Percentiles rank a stretch among this genome's conserved stretches.
These are phyloP conservation scores for Liodrosophila aerea DNA, from an alignment of 2,888 invertebrate genomes.

Conservation along the genomic window DNA sequence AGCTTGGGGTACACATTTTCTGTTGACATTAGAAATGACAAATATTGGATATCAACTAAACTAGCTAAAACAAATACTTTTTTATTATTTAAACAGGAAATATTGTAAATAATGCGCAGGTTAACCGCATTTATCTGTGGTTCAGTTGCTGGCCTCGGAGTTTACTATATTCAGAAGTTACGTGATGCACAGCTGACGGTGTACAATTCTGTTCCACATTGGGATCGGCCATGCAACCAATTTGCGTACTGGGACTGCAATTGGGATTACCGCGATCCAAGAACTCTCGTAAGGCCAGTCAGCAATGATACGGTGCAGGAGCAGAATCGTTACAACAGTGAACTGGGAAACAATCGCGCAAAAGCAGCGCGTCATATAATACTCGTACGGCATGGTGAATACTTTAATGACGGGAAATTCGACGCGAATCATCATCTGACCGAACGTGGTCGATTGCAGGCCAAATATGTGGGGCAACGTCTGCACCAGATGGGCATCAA, in stretches of 20 bases:
- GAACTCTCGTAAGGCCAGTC: constrained; percentile 86
- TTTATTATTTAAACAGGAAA: too few relatives aligned
- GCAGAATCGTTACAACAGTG: constrained; percentile 87
- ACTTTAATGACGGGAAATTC: constrained; percentile 87
- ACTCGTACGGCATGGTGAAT: constrained; percentile 97
- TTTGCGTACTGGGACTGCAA: constrained; percentile 96
- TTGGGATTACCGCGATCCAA: constrained; percentile 94
- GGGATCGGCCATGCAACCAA: too few relatives aligned
- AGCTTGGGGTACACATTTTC: too few relatives aligned
- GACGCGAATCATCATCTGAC: constrained; percentile 91
- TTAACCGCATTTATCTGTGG: too few relatives aligned
- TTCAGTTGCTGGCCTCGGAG: too few relatives aligned
- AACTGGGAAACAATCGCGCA: constrained; percentile 85
- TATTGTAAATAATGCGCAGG: too few relatives aligned
- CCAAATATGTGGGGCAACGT: constrained; percentile 91
- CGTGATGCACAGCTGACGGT: too few relatives aligned
- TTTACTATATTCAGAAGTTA: too few relatives aligned
- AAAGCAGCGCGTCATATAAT: constrained; percentile 89
- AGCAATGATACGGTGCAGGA: constrained; percentile 83
- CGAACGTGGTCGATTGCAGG: constrained; percentile 91
- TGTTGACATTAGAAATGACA: too few relatives aligned
- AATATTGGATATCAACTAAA: too few relatives aligned
- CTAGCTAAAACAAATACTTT: too few relatives aligned
- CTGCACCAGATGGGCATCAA: constrained; percentile 90
- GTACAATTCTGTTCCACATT: too few relatives aligned